These are phyloP conservation scores for Mustelus asterias DNA, from an alignment of 2,113 vertebrate species.

Conservation along the genomic window DNA sequence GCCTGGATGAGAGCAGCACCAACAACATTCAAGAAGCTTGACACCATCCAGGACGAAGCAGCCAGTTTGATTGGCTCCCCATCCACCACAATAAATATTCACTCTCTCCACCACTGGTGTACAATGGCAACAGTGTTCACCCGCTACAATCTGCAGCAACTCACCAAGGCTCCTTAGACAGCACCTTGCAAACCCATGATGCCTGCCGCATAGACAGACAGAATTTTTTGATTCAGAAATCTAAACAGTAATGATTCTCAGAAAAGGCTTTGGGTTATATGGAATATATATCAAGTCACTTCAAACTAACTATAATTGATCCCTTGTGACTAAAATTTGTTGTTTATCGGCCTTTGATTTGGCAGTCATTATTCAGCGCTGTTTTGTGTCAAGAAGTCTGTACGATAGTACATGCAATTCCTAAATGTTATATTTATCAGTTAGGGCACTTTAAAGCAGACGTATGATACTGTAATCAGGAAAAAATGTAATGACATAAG, in stretches of 20 bases:
- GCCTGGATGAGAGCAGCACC: too few species aligned
- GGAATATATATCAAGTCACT: constrained; percentile 1
- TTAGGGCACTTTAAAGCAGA: neutral
- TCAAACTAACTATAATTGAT: neutral
- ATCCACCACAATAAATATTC: too few species aligned
- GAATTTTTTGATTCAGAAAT: neutral
- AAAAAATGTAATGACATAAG: neutral
- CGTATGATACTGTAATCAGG: neutral
- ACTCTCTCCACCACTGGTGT: too few species aligned
- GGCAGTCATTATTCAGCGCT: neutral
- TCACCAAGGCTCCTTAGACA: neutral
- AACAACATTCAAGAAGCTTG: too few species aligned
- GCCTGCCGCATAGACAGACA: too few species aligned
- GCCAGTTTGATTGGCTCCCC: too few species aligned
- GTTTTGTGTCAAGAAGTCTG: neutral
- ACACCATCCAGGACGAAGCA: too few species aligned
- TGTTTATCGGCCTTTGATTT: neutral
- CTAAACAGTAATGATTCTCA: neutral
- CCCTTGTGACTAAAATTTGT: neutral
- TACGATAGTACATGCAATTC: neutral
- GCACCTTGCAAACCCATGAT: too few species aligned
- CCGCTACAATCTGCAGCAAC: too few species aligned
- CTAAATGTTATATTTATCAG: neutral
- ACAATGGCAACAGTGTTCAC: too few species aligned
- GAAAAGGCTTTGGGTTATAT: neutral